A percentile compares a stretch with the other conserved stretches of the same genome.
These are phyloP conservation scores for Zophobas atratus DNA, from an alignment of 1,140 invertebrate species.

Conservation along the genomic window DNA sequence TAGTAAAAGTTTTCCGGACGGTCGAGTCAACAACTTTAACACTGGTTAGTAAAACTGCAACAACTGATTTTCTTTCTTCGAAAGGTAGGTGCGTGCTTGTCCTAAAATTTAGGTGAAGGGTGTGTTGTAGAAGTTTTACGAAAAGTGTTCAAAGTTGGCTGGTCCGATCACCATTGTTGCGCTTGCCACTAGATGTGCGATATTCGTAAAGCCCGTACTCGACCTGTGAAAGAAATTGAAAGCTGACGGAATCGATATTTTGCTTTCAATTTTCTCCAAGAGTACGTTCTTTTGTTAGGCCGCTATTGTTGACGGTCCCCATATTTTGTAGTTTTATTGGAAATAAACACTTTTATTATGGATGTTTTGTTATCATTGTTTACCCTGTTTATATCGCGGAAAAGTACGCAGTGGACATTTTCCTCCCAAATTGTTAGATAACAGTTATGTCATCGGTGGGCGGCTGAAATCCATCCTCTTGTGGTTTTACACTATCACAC, in stretches of 20 bases:
- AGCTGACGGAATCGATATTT: conserved; percentile 8
- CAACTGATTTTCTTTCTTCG: too few species aligned
- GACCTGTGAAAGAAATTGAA: conserved; percentile 33
- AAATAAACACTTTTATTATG: conserved; percentile 22
- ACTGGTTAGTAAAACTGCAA: too few species aligned
- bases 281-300: background rate
- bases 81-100: too few species aligned
- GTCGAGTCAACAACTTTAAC: too few species aligned
- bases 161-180: background rate
- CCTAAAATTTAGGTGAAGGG: too few species aligned
- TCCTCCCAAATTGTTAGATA: background rate
- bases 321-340: conserved; percentile 22
- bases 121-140: too few species aligned
- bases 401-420: background rate
- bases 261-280: conserved; percentile 26
- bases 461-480: background rate
- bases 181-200: conserved; percentile 31
- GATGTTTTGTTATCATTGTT: conserved; percentile 24
- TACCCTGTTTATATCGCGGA: conserved; percentile 26
- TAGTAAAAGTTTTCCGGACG: background rate
- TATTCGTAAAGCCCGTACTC: background rate
- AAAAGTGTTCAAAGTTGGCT: too few species aligned
- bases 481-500: background rate
- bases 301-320: background rate
- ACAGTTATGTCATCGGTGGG: background rate